phyloP scores from a whole-genome alignment of 2,797 vertebrate species.

The Melanotaenia pygmaea region DNA sequence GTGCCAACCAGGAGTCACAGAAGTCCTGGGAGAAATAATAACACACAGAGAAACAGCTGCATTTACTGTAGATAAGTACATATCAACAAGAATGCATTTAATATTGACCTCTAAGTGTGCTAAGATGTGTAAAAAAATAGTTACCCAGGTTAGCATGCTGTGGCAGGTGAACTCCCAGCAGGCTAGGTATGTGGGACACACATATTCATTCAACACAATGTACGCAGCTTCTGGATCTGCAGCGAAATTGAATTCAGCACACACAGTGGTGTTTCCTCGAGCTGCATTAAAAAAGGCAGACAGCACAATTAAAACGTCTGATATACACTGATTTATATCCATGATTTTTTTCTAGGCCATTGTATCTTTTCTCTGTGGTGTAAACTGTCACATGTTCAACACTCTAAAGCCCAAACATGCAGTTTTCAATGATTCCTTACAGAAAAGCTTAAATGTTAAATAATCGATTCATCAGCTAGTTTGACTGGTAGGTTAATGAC shows the following conservation, averaged over 20 bases:
- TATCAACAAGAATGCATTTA: background rate
- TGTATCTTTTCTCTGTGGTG: too few relatives aligned
- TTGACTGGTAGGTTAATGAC: too few relatives aligned
- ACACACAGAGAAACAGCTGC: background rate
- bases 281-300: slow-evolving; percentile 60
- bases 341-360: background rate
- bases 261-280: slow-evolving; percentile 83
- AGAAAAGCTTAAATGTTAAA: too few relatives aligned
- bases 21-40: slow-evolving; percentile 74
- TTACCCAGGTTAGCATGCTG: slow-evolving; percentile 82
- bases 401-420: too few relatives aligned
- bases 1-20: slow-evolving; percentile 81
- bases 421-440: too few relatives aligned
- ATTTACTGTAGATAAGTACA: background rate
- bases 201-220: slow-evolving; percentile 84
- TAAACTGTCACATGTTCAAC: too few relatives aligned
- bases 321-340: background rate
- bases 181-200: slow-evolving; percentile 83
- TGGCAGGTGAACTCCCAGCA: slow-evolving; percentile 85
- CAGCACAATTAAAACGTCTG: background rate
- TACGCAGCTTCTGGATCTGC: slow-evolving; percentile 87
- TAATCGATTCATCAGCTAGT: too few relatives aligned
- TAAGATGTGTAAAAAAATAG: background rate
- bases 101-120: background rate
- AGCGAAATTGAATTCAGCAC: slow-evolving; percentile 85